Conservation (phyloP, 2,888 invertebrate species). For the Orchesella flavescens region DNA sequence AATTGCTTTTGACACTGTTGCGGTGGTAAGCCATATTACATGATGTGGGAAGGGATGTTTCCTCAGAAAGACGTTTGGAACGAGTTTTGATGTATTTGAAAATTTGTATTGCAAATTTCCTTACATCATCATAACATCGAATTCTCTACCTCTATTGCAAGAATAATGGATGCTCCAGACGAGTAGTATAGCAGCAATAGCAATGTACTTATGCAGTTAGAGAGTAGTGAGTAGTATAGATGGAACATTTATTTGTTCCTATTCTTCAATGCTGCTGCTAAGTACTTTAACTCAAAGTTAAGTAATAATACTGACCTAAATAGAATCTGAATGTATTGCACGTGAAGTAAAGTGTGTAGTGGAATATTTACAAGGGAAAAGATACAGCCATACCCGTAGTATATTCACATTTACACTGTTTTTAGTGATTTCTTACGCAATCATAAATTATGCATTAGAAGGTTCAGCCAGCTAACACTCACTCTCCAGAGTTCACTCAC, state of each 20-base stretch:
- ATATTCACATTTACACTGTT: background rate
- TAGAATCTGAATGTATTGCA: background rate
- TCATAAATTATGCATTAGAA: constrained; percentile 64
- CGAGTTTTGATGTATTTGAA: constrained; percentile 31
- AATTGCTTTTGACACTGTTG: constrained; percentile 40
- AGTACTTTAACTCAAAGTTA: constrained; percentile 34
- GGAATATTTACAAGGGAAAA: background rate
- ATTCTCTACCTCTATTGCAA: background rate
- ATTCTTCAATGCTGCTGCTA: too few relatives aligned
- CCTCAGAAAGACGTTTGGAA: constrained; percentile 4
- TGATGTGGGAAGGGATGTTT: constrained; percentile 52
- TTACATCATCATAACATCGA: constrained; percentile 15
- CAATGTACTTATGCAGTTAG: too few relatives aligned
- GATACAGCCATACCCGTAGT: background rate
- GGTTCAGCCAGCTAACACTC: constrained; percentile 43
- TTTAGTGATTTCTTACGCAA: constrained; percentile 61
- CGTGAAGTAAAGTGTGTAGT: background rate
- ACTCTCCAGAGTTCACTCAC: constrained; percentile 34
- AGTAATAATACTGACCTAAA: constrained; percentile 43
- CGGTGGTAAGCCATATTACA: constrained; percentile 32
- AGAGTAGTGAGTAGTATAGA: too few relatives aligned
- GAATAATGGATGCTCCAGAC: too few relatives aligned
- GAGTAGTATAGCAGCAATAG: background rate
- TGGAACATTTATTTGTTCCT: too few relatives aligned
- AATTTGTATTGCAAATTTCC: constrained; percentile 56